A percentile compares a stretch with the other conserved stretches of the same genome.
phyloP scores from a whole-genome alignment of 2,797 vertebrate species.

The Girardinus metallicus region DNA sequence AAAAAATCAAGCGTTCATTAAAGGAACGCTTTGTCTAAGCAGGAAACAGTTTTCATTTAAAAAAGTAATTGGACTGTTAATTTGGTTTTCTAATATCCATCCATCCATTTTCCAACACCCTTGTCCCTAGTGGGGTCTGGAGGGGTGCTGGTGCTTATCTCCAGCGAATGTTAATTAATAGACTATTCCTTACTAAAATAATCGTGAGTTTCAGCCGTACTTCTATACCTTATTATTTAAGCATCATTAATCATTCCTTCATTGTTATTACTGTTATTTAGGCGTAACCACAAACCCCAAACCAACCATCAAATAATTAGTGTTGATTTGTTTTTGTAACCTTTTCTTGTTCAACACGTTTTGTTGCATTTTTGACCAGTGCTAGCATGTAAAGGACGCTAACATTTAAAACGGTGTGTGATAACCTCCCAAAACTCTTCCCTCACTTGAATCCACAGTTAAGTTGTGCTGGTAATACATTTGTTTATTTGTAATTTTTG shows the following conservation, averaged over 20 bases:
- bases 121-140: too few species aligned
- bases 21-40: too few species aligned
- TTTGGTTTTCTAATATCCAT: too few species aligned
- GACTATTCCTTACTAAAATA: too few species aligned
- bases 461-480: background rate
- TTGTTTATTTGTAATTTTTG: constrained; percentile 17
- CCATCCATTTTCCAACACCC: too few species aligned
- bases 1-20: too few species aligned
- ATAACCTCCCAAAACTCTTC: background rate
- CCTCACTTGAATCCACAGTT: constrained; percentile 7
- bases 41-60: too few species aligned
- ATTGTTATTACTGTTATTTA: background rate
- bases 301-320: background rate
- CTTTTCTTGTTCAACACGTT: background rate
- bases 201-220: too few species aligned
- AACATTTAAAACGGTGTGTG: background rate
- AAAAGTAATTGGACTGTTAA: too few species aligned
- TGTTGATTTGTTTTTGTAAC: background rate
- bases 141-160: too few species aligned
- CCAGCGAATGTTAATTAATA: too few species aligned
- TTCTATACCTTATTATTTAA: background rate
- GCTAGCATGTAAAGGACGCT: background rate
- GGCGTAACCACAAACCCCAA: background rate
- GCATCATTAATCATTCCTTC: background rate
- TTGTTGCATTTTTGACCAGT: background rate